Evolutionary conservation across 2,797 vertebrate genomes (phyloP).

Genomic region (Amblyopsis hoosieri): DNA sequence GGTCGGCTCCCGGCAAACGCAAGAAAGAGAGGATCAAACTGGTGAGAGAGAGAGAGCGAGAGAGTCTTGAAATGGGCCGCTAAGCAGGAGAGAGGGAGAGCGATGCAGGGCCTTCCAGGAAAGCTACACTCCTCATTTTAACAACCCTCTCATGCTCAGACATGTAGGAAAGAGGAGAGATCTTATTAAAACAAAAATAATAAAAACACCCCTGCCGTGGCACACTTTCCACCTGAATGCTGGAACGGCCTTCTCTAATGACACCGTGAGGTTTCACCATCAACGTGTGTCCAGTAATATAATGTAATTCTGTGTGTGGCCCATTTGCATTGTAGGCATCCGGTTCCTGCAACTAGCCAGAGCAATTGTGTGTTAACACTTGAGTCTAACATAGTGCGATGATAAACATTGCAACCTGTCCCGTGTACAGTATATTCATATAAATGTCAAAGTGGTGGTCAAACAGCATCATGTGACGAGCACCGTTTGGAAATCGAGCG

Average conservation of each 20-base stretch:
- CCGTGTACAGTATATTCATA: neutral
- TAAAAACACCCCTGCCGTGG: too few relatives aligned
- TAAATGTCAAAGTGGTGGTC: neutral
- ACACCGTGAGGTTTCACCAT: neutral
- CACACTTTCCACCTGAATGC: too few relatives aligned
- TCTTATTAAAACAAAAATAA: too few relatives aligned
- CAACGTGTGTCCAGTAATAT: slow-evolving; percentile 15
- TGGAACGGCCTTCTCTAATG: too few relatives aligned
- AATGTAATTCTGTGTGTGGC: slow-evolving; percentile 26
- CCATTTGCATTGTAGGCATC: slow-evolving; percentile 9
- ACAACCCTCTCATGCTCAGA: slow-evolving; percentile 9
- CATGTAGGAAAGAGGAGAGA: slow-evolving; percentile 1
- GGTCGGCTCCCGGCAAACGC: slow-evolving; percentile 84
- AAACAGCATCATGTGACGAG: slow-evolving; percentile 1
- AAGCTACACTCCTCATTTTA: slow-evolving; percentile 6
- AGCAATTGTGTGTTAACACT: slow-evolving; percentile 8
- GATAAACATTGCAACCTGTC: neutral
- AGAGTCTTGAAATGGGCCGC: slow-evolving; percentile 58
- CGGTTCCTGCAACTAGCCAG: slow-evolving; percentile 15
- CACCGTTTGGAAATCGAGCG: neutral
- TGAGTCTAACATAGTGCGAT: neutral
- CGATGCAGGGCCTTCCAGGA: neutral
- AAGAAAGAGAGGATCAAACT: slow-evolving; percentile 93
- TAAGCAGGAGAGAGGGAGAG: slow-evolving; percentile 24
- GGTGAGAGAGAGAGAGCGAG: slow-evolving; percentile 75